Evolutionary conservation across 2,113 vertebrate genomes (phyloP).

Genomic region (Trogon melanurus): DNA sequence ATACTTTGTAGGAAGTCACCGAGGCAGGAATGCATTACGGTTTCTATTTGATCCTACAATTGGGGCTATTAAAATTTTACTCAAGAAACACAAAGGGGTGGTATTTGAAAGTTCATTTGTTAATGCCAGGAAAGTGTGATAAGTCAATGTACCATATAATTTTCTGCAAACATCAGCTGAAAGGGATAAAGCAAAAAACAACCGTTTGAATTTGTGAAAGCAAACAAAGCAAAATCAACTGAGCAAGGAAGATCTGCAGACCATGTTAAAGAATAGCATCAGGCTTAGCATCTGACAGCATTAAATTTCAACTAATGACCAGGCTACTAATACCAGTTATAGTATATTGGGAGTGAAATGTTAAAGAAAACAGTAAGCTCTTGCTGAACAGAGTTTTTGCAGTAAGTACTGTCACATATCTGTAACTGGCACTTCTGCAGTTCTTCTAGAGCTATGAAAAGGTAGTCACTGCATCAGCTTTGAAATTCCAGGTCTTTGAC

Average conservation of each 20-base stretch:
- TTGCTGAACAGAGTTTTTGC: not conserved
- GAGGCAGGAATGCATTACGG: fast-evolving
- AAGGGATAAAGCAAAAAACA: not conserved
- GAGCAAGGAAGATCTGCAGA: not conserved
- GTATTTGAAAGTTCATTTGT: not conserved
- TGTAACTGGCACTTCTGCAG: not conserved
- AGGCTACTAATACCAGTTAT: not conserved
- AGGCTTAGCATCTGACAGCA: not conserved
- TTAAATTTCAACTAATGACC: not conserved
- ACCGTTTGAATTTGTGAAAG: not conserved
- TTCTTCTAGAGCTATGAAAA: not conserved
- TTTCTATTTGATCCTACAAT: not conserved
- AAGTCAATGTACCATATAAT: not conserved
- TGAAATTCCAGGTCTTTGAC: not conserved
- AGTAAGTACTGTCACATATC: fast-evolving
- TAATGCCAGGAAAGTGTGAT: not conserved
- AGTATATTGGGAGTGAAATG: not conserved
- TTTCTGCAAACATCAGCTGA: not conserved
- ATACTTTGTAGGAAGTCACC: fast-evolving
- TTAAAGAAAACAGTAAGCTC: not conserved
- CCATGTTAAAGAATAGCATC: not conserved
- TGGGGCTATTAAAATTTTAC: not conserved
- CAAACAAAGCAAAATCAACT: not conserved
- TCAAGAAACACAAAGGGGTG: not conserved
- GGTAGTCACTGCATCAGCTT: not conserved